Evolutionary conservation across 2,797 vertebrate species (phyloP).

Genomic region (Channallabes apus): DNA sequence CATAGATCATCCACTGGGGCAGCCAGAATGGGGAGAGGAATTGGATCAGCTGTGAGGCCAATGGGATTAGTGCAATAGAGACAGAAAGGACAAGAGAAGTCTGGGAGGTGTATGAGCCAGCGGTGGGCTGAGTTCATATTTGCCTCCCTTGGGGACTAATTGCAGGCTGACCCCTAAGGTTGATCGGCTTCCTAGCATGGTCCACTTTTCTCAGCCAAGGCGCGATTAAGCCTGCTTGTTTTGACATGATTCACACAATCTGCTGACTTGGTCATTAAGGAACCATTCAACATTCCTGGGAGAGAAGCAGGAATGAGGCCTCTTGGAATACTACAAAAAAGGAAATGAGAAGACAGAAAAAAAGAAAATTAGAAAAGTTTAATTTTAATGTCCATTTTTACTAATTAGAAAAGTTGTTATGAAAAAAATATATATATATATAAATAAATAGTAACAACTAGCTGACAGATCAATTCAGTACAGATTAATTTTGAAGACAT

Average conservation of each 20-base stretch:
- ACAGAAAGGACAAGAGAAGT: constrained; percentile 23
- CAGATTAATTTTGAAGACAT: not conserved
- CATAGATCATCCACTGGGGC: constrained; percentile 62
- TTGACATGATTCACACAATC: constrained; percentile 77
- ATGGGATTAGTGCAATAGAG: constrained; percentile 46
- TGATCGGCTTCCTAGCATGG: constrained; percentile 57
- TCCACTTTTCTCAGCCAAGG: constrained; percentile 62
- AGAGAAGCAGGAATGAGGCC: constrained; percentile 25
- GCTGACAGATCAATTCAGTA: not conserved
- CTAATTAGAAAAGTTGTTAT: not conserved
- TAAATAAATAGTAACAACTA: not conserved
- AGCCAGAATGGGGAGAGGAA: constrained; percentile 24
- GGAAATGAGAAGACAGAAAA: constrained; percentile 1
- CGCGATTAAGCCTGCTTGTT: constrained; percentile 73
- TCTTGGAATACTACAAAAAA: not conserved
- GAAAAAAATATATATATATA: not conserved
- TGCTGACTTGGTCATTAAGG: constrained; percentile 56
- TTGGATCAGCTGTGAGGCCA: constrained; percentile 48
- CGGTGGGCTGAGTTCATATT: constrained; percentile 51
- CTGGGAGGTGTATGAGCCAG: constrained; percentile 1
- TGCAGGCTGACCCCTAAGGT: constrained; percentile 69
- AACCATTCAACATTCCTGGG: constrained; percentile 69
- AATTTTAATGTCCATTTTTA: not conserved
- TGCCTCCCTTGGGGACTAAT: constrained; percentile 70
- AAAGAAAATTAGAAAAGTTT: not conserved